A percentile compares a stretch with the other conserved stretches of the same genome.
Conservation (phyloP, 2,888 invertebrate species). For the Creontiades dilutus region DNA sequence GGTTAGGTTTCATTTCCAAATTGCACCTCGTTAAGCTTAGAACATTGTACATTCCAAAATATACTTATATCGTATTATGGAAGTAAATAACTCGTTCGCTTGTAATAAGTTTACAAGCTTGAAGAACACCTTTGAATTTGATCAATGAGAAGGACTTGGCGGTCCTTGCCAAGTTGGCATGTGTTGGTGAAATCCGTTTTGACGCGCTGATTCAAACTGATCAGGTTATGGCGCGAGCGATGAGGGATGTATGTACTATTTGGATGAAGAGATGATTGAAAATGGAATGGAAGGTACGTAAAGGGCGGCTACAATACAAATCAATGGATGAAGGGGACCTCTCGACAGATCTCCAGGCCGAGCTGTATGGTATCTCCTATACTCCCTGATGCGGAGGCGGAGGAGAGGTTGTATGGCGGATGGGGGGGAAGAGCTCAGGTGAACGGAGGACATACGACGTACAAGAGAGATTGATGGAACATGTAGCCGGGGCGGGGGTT, state of each 20-base stretch:
- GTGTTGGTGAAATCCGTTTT: not conserved
- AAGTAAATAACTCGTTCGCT: too few relatives aligned
- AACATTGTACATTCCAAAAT: too few relatives aligned
- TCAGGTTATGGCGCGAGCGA: not conserved
- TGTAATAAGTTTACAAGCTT: too few relatives aligned
- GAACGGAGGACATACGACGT: not conserved
- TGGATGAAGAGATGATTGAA: slow-evolving; percentile 1
- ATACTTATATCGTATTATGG: too few relatives aligned
- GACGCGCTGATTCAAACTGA: not conserved
- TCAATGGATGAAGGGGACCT: slow-evolving; percentile 42
- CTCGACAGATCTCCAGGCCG: slow-evolving; percentile 4
- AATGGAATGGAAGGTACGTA: not conserved
- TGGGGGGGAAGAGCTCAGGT: not conserved
- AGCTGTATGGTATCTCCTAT: not conserved
- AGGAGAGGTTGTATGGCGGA: too few relatives aligned
- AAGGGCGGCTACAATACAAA: slow-evolving; percentile 22
- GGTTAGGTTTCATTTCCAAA: too few relatives aligned
- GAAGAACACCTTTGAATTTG: too few relatives aligned
- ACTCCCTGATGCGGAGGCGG: too few relatives aligned
- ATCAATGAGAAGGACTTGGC: too few relatives aligned
- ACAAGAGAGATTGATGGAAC: slow-evolving; percentile 13
- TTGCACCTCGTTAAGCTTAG: too few relatives aligned
- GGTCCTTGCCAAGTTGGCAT: not conserved
- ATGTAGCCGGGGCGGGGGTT: not conserved
- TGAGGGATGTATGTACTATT: not conserved